Evolutionary conservation across 1,140 invertebrate genomes (phyloP), one percentile per base, ranked within the genome.

Genomic region (Drosophila arizonae): DNA sequence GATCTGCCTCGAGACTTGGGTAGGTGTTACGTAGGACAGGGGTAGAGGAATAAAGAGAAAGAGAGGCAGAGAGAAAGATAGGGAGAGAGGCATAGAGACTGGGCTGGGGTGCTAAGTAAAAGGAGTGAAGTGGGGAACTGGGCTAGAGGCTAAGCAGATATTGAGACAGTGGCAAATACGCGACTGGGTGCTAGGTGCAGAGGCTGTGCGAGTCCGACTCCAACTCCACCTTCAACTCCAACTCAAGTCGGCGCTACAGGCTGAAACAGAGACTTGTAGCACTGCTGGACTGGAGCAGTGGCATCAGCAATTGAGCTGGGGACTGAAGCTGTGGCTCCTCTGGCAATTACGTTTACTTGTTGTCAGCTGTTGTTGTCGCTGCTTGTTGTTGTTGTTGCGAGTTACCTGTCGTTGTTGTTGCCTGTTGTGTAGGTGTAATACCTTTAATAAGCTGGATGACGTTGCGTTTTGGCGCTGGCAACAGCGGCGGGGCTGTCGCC

Each of bases 401-500:
- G 17, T 17, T 17, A 17, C 17, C 61, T 63, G 72, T 54, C 57
- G 68, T 46, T 66, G 58, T 51, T 69, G 77, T 61, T 56, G 60
- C 56, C 63, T 69, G 56, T 64, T 66, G 81, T 78, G 79, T 77
- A 66, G 79, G 79, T 84, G 77, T 82, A 87, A 87, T 87, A 82
- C 82, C 82, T 88, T 79, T 87, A 87, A 87, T 88, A 82, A 87
- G 82, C 82, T 88, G 82, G 84, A 87, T 87, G 82, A 87, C 79
- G 82, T 88, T 87, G 82, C 82, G 88, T 84, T 84, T 87, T 77
- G 84, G 81, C 64, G 65, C 79, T 65, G 73, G 62, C 75, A 58
- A 68, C 75, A 52, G 72, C 71, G 39, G 24, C 21, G 26, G 55
- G 61, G 61, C 2, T 39, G 54, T 4, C 41, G 15, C 10, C 30